A percentile compares a stretch with the other conserved stretches of the same genome.
These are phyloP conservation scores for Eupeodes latifasciatus DNA, from an alignment of 2,888 invertebrate species.

Conservation along the genomic window DNA sequence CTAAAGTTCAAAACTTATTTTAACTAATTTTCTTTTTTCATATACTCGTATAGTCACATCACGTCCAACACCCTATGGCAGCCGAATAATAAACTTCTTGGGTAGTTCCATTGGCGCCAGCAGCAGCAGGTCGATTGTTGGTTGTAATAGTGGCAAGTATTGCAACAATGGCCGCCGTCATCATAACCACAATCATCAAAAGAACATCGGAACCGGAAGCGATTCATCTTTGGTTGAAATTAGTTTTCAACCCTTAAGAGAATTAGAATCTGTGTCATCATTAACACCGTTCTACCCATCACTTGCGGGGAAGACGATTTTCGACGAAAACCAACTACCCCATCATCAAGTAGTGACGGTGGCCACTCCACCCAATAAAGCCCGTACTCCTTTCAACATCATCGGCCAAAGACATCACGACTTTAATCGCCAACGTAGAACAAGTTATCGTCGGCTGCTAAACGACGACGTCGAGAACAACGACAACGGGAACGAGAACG, in stretches of 20 bases:
- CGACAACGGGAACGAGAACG: not conserved
- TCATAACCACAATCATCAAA: slow-evolving; percentile 48
- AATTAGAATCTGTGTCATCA: slow-evolving; percentile 68
- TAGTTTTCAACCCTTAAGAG: slow-evolving; percentile 76
- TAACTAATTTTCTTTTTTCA: slow-evolving; percentile 49
- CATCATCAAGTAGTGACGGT: not conserved
- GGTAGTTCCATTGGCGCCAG: slow-evolving; percentile 29
- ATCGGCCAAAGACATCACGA: slow-evolving; percentile 23
- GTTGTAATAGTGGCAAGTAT: slow-evolving; percentile 24
- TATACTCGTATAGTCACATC: slow-evolving; percentile 56
- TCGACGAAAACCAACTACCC: slow-evolving; percentile 34
- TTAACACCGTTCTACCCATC: slow-evolving; percentile 35
- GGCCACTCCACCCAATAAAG: slow-evolving; percentile 21
- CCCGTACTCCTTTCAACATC: not conserved
- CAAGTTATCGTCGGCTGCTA: slow-evolving; percentile 17
- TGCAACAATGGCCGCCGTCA: slow-evolving; percentile 42
- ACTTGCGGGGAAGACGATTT: slow-evolving; percentile 57
- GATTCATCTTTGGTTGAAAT: slow-evolving; percentile 76
- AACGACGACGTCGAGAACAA: slow-evolving; percentile 10
- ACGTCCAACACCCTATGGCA: slow-evolving; percentile 63
- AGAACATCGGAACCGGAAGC: slow-evolving; percentile 74
- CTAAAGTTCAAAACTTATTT: slow-evolving; percentile 18
- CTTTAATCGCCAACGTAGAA: slow-evolving; percentile 52
- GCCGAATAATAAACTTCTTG: slow-evolving; percentile 70
- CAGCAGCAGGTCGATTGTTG: not conserved